Evolutionary conservation across 2,888 invertebrate species (phyloP).

Genomic region (Macrophya annulata): DNA sequence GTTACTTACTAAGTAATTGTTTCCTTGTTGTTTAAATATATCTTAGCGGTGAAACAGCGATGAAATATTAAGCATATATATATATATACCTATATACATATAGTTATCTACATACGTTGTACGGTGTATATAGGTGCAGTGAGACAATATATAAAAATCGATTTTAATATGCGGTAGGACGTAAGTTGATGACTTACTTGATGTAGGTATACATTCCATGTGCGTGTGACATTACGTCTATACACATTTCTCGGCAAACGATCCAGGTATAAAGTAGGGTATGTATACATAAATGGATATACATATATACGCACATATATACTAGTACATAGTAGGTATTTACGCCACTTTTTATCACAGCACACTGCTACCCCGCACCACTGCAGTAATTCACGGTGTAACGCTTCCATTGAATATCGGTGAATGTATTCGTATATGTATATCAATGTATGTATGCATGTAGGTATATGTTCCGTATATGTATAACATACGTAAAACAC

Average conservation of each 20-base stretch:
- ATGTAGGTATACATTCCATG: neutral
- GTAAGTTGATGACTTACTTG: neutral
- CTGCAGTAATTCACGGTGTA: slow-evolving; percentile 44
- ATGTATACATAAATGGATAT: neutral
- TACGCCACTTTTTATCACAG: slow-evolving; percentile 30
- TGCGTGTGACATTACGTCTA: neutral
- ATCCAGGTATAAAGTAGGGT: neutral
- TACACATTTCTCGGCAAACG: neutral
- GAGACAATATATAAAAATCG: neutral
- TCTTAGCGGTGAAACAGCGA: neutral
- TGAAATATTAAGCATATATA: neutral
- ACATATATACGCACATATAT: neutral
- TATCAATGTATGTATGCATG: neutral
- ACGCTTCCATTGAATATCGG: slow-evolving; percentile 46
- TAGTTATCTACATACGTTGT: neutral
- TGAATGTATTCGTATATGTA: neutral
- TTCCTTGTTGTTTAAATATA: neutral
- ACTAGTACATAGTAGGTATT: neutral
- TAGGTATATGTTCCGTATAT: neutral
- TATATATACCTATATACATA: neutral
- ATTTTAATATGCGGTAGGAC: slow-evolving; percentile 9
- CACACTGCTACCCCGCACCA: slow-evolving; percentile 20
- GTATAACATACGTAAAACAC: neutral
- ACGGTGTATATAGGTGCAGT: neutral
- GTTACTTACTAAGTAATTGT: neutral